Evolutionary conservation across 2,888 invertebrate genomes (phyloP).

Genomic region (Morpho deidamia): DNA sequence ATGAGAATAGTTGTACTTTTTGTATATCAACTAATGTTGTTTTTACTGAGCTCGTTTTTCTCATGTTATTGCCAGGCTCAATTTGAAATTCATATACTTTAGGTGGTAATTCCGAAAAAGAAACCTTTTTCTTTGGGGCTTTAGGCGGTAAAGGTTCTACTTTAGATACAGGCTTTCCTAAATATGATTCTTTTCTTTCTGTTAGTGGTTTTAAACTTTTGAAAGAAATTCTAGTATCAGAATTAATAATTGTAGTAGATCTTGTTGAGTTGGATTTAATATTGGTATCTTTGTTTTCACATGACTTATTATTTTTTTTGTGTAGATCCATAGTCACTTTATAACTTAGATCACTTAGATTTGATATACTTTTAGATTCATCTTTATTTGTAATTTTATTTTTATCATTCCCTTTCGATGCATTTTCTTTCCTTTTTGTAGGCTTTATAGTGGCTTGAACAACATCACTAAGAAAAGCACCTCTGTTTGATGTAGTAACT

Average conservation of each 20-base stretch:
- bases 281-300: conserved; percentile 4
- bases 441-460: conserved; percentile 39
- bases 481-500: conserved; percentile 71
- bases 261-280: neutral
- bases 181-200: conserved; percentile 27
- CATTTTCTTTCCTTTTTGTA: conserved; percentile 38
- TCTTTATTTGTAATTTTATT: conserved; percentile 14
- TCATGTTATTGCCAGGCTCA: conserved; percentile 59
- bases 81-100: conserved; percentile 50
- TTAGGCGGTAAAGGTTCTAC: conserved; percentile 44
- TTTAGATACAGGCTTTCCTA: conserved; percentile 52
- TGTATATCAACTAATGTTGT: conserved; percentile 42
- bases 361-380: conserved; percentile 6
- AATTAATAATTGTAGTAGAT: too few relatives aligned
- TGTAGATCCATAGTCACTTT: neutral
- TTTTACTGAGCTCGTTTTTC: conserved; percentile 52
- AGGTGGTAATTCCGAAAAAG: conserved; percentile 47
- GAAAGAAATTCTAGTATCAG: conserved; percentile 32
- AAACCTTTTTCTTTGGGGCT: conserved; percentile 49
- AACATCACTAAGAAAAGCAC: conserved; percentile 70
- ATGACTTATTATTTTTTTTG: conserved; percentile 1
- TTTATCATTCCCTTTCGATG: conserved; percentile 21
- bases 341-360: conserved; percentile 3
- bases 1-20: conserved; percentile 49
- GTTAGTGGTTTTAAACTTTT: conserved; percentile 45